Evolutionary conservation across 2,888 invertebrate genomes (phyloP), one percentile per base, ranked within the genome.

Genomic region (Drosophila diplacantha): DNA sequence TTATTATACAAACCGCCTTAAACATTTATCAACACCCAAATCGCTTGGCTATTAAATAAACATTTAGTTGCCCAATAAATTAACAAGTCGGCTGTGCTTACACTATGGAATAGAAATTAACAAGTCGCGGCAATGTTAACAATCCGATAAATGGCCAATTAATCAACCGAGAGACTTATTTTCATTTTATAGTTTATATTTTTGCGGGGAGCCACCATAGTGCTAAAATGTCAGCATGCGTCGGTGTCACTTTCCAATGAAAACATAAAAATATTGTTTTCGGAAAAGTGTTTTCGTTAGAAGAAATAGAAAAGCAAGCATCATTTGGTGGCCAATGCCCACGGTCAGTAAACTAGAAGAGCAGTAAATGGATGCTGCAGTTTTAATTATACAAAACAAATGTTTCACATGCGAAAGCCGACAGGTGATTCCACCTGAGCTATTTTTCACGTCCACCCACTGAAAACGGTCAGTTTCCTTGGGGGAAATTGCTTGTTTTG

Each of bases 381-480:
- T 44, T 78, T 71, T 61, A 78, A 71, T 71, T 75, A 78, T 74
- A 54, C 50, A 70, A 68, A 68, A 20, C 51, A 69, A 75, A 68
- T 35, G 58, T 38, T 54, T 52, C 24, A 8, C 49, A 49, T 55
- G 65, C 22, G 53, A 67, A 60, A 54, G 31, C 46, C 55, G 66
- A 61, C 72, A 79, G 61, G 53, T 74, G 72, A 59, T 50, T 22
- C 5, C 67, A 41, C 44, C 61, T 29, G 44, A 32, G 22, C 34
- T 34, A 66, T 66, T 38, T 44, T 18, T 65, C 52, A 66, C 24
- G 38, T 22, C 26, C 32, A 24, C 51, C 59, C 24, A 14, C 7
- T 24, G 24, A 7, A 24, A 24, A 2, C 7, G 24, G 24, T 24
- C 7, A 12, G 20, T 37, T 20, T 18, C 35, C 18, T 7, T 31